phyloP scores from a whole-genome alignment of 2,797 vertebrate species.

The Labeo calbasu region DNA sequence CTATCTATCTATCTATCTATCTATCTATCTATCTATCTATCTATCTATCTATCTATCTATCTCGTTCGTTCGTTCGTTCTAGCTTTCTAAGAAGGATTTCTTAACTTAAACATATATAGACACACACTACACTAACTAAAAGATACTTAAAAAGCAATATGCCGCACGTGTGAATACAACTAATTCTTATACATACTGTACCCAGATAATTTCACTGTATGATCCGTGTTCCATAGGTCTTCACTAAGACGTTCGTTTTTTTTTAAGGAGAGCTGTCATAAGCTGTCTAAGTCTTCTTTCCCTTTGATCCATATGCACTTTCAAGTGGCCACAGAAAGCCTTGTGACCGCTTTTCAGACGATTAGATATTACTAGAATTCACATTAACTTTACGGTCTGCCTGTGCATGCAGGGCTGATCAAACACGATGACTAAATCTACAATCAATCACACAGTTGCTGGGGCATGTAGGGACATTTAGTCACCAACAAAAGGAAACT shows the following conservation, averaged over 20 bases:
- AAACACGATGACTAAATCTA: constrained; percentile 43
- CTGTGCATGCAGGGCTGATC: constrained; percentile 41
- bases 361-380: not conserved
- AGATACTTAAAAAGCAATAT: constrained; percentile 39
- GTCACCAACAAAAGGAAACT: constrained; percentile 14
- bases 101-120: constrained; percentile 12
- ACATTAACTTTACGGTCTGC: constrained; percentile 4
- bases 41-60: too few relatives aligned
- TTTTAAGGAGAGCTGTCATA: not conserved
- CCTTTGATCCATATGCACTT: constrained; percentile 44
- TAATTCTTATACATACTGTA: constrained; percentile 13
- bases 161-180: constrained; percentile 23
- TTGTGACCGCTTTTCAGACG: constrained; percentile 27
- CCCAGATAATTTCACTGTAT: constrained; percentile 17
- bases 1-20: not conserved
- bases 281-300: constrained; percentile 7
- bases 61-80: not conserved
- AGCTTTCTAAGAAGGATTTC: not conserved
- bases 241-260: not conserved
- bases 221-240: not conserved
- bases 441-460: constrained; percentile 34
- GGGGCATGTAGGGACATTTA: constrained; percentile 17
- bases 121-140: constrained; percentile 40
- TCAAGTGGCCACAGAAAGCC: constrained; percentile 46
- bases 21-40: not conserved